Base-by-base conservation (phyloP, 2,797 vertebrate species). In the Brotula barbata region DNA sequence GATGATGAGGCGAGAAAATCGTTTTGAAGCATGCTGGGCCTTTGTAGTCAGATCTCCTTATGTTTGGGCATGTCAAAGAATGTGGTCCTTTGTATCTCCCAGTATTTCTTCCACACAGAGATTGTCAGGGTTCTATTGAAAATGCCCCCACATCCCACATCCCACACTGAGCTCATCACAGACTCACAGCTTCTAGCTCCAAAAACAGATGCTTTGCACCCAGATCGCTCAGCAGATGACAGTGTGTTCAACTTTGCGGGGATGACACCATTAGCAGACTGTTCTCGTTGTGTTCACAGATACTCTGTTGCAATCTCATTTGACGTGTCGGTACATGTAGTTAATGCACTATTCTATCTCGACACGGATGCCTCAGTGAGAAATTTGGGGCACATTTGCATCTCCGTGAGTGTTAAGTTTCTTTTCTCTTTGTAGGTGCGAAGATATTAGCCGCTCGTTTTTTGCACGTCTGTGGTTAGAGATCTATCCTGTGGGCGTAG, bases 401-500 rank as follows among this genome's bases (percentile, higher is more conserved):
- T 33, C 68, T 46, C 39, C 49, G 0, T 31, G 51, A 60, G 44
- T 53, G 54, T 51, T 21, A 79, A 80, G 67, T 78, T 75, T 80
- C 55, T 36, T 22, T 40, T 75, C 80, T 71, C 80, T 77, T 80
- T 81, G 81, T 66, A 59, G 44, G 83, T 78, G 75, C 82, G 76
- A 48, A 80, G 74, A 87, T 85, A 89, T 90, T 58, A 78, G 62
- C 20, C 76, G 77, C 81, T 75, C 80, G n/a, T 77, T 89, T 69
- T 83, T 88, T 85, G 64, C 83, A 75, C 62, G 86, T 87, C 87
- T 82, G 63, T 42, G 75, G 78, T 71, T 83, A 69, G 78, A 80
- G 88, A 86, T 85, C 87, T 82, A 78, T 82, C 79, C 88, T 86
- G 89, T 89, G 90, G 85, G 88, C 64, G 89, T 88, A 86, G 76